Evolutionary conservation across 2,797 vertebrate genomes (phyloP).

Genomic region (Falco peregrinus): DNA sequence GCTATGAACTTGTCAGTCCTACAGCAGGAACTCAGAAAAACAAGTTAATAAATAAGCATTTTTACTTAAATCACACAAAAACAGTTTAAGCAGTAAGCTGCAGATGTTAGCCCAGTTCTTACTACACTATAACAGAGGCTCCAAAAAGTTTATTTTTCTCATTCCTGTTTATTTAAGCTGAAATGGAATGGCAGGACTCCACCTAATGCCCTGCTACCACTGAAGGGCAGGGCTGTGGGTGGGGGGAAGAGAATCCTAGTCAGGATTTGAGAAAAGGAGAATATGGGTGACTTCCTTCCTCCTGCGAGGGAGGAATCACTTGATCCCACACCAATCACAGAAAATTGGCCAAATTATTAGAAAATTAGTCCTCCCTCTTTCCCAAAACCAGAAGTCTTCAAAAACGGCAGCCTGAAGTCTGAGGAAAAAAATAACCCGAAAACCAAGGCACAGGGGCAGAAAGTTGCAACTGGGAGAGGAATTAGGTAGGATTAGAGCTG

Average conservation of each 20-base stretch:
- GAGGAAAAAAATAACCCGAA: not conserved
- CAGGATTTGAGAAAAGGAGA: not conserved
- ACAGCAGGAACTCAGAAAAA: not conserved
- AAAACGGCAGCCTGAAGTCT: fast-evolving
- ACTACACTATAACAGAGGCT: not conserved
- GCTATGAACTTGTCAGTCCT: not conserved
- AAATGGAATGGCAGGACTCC: not conserved
- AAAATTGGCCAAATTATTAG: not conserved
- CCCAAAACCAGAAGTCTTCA: too few relatives aligned
- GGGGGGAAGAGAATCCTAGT: not conserved
- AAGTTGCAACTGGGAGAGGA: not conserved
- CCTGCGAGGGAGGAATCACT: not conserved
- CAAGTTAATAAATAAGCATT: not conserved
- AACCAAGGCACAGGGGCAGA: not conserved
- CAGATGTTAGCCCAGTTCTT: not conserved
- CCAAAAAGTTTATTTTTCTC: not conserved
- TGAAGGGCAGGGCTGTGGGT: not conserved
- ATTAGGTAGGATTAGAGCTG: not conserved
- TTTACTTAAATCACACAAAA: not conserved
- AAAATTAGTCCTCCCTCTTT: not conserved
- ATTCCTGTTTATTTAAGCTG: not conserved
- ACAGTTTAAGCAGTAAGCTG: not conserved
- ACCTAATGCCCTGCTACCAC: too few relatives aligned
- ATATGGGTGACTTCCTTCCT: not conserved
- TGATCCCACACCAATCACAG: not conserved